Conservation (phyloP, 2,888 invertebrate genomes). For the Lucinisca nassula region DNA sequence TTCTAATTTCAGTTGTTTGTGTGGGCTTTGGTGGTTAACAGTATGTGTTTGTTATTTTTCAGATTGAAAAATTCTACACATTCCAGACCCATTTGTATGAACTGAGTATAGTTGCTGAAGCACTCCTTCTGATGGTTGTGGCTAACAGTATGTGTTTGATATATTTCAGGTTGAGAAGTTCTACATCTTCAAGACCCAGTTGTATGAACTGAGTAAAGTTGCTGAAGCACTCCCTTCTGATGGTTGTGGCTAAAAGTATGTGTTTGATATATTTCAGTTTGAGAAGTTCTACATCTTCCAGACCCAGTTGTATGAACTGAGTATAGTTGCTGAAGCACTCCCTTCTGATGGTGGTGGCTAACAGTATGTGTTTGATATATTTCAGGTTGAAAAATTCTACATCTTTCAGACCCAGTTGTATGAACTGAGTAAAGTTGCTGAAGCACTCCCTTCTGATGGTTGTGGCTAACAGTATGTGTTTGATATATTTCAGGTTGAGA, state of each 20-base stretch:
- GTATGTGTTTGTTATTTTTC: conserved; percentile 29
- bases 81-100: conserved; percentile 87
- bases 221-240: conserved; percentile 87
- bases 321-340: conserved; percentile 86
- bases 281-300: conserved; percentile 88
- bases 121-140: conserved; percentile 87
- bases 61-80: conserved; percentile 87
- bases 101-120: conserved; percentile 86
- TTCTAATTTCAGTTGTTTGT: too few relatives aligned
- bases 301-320: conserved; percentile 86
- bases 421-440: too few relatives aligned
- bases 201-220: conserved; percentile 86
- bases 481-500: too few relatives aligned
- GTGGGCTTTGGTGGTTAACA: too few relatives aligned
- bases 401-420: too few relatives aligned
- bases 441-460: too few relatives aligned
- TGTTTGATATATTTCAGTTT: conserved; percentile 78
- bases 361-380: too few relatives aligned
- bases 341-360: conserved; percentile 87
- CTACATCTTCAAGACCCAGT: conserved; percentile 87
- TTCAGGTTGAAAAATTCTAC: too few relatives aligned
- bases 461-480: too few relatives aligned
- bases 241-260: conserved; percentile 78
- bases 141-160: neutral
- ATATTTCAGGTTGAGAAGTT: conserved; percentile 86